These are phyloP conservation scores for Drosophila subobscura DNA, from an alignment of 1,140 invertebrate genomes.

Conservation along the genomic window DNA sequence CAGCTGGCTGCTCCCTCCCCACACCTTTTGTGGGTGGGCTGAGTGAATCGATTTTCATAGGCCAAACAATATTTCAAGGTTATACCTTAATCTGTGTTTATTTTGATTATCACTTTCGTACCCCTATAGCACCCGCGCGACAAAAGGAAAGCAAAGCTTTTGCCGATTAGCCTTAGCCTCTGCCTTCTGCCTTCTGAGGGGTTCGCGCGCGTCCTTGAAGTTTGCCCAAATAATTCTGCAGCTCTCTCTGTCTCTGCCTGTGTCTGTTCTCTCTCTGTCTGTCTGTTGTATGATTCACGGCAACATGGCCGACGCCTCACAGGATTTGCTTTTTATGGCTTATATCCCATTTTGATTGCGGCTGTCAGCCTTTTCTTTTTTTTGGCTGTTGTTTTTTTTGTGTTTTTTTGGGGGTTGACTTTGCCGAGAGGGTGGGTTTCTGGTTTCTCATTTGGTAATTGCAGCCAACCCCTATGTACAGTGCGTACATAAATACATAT, in stretches of 20 bases:
- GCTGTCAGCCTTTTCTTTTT: conserved; percentile 48
- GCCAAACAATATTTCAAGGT: conserved; percentile 60
- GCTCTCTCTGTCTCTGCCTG: conserved; percentile 5
- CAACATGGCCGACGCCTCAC: conserved; percentile 40
- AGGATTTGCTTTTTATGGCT: conserved; percentile 59
- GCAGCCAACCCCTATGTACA: conserved; percentile 62
- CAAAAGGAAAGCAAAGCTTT: neutral
- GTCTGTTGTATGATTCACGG: conserved; percentile 54
- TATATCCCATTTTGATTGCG: conserved; percentile 70
- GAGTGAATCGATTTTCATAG: conserved; percentile 66
- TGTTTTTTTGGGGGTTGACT: conserved; percentile 74
- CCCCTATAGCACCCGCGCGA: too few species aligned
- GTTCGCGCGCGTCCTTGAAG: conserved; percentile 60
- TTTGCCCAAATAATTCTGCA: conserved; percentile 14
- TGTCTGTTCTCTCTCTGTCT: conserved; percentile 17
- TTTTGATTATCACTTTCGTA: conserved; percentile 78
- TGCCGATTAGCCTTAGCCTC: conserved; percentile 51
- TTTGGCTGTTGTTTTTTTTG: neutral
- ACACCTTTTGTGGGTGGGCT: too few species aligned
- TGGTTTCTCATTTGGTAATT: conserved; percentile 47
- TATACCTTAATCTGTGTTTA: conserved; percentile 73
- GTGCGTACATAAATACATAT: conserved; percentile 9
- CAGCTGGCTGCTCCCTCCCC: too few species aligned
- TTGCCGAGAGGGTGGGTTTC: conserved; percentile 64
- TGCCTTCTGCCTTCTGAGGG: too few species aligned